These are phyloP conservation scores for Eristalis pertinax DNA, from an alignment of 2,888 invertebrate genomes.

Conservation along the genomic window DNA sequence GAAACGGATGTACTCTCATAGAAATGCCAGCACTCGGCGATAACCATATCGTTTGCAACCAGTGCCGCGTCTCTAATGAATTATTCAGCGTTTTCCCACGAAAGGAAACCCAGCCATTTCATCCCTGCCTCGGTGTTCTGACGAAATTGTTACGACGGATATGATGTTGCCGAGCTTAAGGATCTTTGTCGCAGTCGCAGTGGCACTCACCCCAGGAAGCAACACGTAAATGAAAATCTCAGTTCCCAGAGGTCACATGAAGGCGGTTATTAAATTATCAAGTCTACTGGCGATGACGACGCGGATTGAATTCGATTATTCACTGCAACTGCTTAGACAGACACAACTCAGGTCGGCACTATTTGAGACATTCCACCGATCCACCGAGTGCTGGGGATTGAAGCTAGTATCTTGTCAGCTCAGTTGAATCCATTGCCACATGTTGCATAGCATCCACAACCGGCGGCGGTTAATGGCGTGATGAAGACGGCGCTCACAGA, in stretches of 20 bases:
- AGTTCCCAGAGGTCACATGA: background rate
- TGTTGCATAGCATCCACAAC: no score
- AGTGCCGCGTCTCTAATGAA: constrained; percentile 30
- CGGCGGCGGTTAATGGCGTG: no score
- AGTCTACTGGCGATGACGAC: background rate
- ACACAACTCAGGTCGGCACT: no score
- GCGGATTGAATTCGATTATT: background rate
- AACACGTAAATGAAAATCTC: constrained; percentile 20
- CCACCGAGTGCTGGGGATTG: no score
- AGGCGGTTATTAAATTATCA: constrained; percentile 11
- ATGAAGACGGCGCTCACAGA: no score
- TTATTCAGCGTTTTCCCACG: constrained; percentile 45
- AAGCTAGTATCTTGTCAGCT: no score
- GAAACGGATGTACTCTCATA: constrained; percentile 5
- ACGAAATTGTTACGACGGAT: constrained; percentile 3
- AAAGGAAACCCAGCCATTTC: background rate
- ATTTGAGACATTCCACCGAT: no score
- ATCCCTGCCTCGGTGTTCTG: constrained; percentile 7
- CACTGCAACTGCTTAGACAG: no score
- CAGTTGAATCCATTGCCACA: no score
- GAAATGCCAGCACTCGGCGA: constrained; percentile 17
- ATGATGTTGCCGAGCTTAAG: background rate
- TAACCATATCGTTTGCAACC: constrained; percentile 6
- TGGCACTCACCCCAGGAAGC: background rate
- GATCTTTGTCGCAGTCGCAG: background rate